phyloP scores from a whole-genome alignment of 2,797 vertebrate species.

The Selene dorsalis region DNA sequence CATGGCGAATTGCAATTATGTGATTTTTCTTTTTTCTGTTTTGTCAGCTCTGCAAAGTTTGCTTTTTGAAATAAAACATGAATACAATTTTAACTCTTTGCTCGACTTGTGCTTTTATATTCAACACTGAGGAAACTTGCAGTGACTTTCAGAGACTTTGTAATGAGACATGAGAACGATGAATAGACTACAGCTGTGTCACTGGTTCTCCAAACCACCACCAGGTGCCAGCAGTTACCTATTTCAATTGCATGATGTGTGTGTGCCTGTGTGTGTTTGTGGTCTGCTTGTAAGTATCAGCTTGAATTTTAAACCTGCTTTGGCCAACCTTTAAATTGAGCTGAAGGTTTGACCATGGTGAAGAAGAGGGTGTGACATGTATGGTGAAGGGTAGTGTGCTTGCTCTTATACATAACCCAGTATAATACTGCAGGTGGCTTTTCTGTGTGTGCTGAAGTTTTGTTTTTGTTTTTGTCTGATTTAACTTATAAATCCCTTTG shows the following conservation, averaged over 20 bases:
- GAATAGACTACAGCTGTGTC: not conserved
- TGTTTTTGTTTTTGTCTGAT: not conserved
- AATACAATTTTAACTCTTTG: conserved; percentile 58
- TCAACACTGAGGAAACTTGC: conserved; percentile 56
- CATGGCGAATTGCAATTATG: conserved; percentile 73
- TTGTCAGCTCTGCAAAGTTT: conserved; percentile 81
- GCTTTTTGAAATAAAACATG: conserved; percentile 78
- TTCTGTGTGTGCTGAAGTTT: not conserved
- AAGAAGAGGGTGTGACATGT: not conserved
- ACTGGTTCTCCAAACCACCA: conserved; percentile 65
- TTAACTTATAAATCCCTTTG: not conserved
- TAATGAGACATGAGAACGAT: conserved; percentile 40
- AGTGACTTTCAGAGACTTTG: conserved; percentile 48
- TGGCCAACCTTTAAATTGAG: not conserved
- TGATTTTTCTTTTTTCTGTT: conserved; percentile 60
- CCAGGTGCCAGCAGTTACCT: conserved; percentile 80
- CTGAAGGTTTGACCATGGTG: not conserved
- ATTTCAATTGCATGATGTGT: not conserved
- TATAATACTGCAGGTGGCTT: too few relatives aligned
- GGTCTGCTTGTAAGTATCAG: not conserved
- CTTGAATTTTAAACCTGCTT: conserved; percentile 8
- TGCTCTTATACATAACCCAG: not conserved
- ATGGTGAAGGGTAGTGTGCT: not conserved
- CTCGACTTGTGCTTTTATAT: conserved; percentile 54
- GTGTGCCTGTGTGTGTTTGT: not conserved